Evolutionary conservation across 1,140 invertebrate genomes (phyloP).

Genomic region (Drosophila arizonae): DNA sequence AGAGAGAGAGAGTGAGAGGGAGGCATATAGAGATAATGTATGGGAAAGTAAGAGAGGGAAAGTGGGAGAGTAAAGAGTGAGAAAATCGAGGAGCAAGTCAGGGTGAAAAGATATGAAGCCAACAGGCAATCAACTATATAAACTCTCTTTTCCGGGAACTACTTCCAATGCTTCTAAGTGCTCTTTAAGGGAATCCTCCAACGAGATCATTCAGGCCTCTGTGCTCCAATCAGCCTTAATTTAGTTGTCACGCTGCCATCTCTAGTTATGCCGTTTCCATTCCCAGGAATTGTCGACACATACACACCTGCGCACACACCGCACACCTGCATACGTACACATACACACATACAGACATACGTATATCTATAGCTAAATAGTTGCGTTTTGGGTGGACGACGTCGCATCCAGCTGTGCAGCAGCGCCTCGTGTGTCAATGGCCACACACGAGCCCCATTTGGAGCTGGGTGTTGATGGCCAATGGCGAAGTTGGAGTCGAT

Average conservation of each 20-base stretch:
- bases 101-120: no score
- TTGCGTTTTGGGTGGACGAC: conserved; percentile 7
- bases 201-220: background rate
- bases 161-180: background rate
- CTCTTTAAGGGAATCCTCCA: no score
- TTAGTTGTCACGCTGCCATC: conserved; percentile 39
- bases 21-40: background rate
- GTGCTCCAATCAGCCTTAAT: background rate
- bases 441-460: conserved; percentile 78
- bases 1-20: background rate
- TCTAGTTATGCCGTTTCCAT: conserved; percentile 30
- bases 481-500: background rate
- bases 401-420: conserved; percentile 66
- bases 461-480: conserved; percentile 76
- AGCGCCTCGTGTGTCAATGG: conserved; percentile 77
- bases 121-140: no score
- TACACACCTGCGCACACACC: no score
- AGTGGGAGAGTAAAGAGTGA: no score
- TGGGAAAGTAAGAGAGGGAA: no score
- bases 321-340: no score
- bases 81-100: no score
- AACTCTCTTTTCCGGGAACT: background rate
- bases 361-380: background rate
- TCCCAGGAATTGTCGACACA: conserved; percentile 55
- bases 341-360: no score